These are phyloP conservation scores for Tinamus major DNA, from an alignment of 2,797 vertebrate genomes.

Conservation along the genomic window DNA sequence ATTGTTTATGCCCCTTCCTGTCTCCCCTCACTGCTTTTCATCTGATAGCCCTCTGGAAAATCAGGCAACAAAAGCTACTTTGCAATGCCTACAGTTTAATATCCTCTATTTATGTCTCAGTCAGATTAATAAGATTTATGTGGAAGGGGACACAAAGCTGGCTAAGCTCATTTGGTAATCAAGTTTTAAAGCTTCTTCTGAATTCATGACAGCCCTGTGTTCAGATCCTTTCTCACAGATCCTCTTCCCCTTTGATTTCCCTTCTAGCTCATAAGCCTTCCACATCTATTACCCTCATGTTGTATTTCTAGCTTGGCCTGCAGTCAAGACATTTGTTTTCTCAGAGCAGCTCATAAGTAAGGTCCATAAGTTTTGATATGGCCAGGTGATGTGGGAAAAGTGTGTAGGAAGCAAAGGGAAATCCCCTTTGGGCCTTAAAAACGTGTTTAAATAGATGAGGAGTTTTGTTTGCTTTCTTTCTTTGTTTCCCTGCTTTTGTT, in stretches of 20 bases:
- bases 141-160: neutral
- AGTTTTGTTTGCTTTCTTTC: neutral
- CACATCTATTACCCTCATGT: neutral
- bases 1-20: neutral
- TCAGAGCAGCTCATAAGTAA: neutral
- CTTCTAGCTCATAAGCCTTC: neutral
- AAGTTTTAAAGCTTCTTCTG: neutral
- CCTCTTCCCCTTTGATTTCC: neutral
- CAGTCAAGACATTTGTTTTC: neutral
- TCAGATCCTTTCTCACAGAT: neutral
- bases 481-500: neutral
- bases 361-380: accelerated
- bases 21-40: neutral
- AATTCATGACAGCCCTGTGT: neutral
- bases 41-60: neutral
- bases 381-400: neutral
- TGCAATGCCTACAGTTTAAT: neutral
- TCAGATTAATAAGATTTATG: neutral
- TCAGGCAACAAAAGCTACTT: neutral
- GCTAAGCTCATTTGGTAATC: neutral
- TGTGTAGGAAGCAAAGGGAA: neutral
- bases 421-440: too few relatives aligned
- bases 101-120: neutral
- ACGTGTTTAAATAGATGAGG: neutral
- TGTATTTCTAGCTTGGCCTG: neutral